Percentiles rank a stretch among this genome's conserved stretches.
These are phyloP conservation scores for Struthio camelus DNA, from an alignment of 2,113 vertebrate genomes.

Conservation along the genomic window DNA sequence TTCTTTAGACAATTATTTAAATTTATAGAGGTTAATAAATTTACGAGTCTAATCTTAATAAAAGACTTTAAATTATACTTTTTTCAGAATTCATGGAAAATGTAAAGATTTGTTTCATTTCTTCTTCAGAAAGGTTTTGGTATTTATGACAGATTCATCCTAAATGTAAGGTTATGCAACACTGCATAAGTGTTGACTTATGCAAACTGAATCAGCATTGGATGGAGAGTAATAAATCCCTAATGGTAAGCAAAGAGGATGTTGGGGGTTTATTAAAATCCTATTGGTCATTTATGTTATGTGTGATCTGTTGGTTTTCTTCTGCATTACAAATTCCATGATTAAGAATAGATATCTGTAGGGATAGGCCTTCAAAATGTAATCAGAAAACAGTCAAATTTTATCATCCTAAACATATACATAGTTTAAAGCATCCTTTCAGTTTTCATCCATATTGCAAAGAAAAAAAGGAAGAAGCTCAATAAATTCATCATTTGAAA, in stretches of 20 bases:
- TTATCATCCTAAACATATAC: background rate
- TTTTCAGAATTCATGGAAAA: background rate
- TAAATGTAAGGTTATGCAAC: background rate
- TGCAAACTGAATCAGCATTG: accelerated
- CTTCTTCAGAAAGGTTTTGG: background rate
- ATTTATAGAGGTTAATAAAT: background rate
- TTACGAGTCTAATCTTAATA: background rate
- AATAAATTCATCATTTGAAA: background rate
- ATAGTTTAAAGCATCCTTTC: background rate
- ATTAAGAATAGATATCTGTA: background rate
- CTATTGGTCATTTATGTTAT: background rate
- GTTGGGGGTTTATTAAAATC: background rate
- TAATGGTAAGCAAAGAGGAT: background rate
- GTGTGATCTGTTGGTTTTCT: background rate
- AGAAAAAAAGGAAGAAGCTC: background rate
- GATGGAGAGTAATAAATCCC: background rate
- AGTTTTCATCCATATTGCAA: background rate
- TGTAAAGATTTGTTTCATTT: background rate
- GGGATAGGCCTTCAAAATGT: background rate
- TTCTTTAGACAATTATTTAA: background rate
- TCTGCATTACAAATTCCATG: background rate
- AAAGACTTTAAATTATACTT: background rate
- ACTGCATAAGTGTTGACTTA: background rate
- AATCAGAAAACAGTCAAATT: background rate
- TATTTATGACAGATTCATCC: background rate